phyloP scores from a whole-genome alignment of 2,113 vertebrate genomes.

The Helogale parvula region DNA sequence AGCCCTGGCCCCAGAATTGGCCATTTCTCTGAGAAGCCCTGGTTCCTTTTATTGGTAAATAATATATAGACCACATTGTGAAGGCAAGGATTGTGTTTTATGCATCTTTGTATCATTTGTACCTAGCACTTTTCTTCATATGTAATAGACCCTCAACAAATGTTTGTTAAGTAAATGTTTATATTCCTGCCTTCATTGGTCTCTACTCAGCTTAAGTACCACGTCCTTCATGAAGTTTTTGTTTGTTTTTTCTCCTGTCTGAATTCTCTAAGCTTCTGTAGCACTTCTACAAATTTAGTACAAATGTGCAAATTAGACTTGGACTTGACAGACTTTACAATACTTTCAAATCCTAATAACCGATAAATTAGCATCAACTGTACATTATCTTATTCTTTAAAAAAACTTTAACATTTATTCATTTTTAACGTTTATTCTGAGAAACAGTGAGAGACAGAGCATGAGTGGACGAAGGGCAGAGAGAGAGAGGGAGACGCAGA shows the following conservation, averaged over 20 bases:
- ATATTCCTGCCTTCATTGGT: neutral
- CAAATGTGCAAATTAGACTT: neutral
- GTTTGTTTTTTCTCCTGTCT: neutral
- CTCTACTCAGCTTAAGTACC: neutral
- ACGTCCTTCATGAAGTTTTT: neutral
- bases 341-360: neutral
- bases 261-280: slow-evolving; percentile 30
- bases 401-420: too few relatives aligned
- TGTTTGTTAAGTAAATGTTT: slow-evolving; percentile 16
- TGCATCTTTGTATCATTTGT: slow-evolving; percentile 3
- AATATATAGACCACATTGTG: neutral
- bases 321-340: neutral
- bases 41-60: slow-evolving; percentile 8
- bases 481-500: too few relatives aligned
- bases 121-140: neutral
- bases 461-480: too few relatives aligned
- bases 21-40: neutral
- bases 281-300: neutral
- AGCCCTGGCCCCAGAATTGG: neutral
- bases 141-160: neutral
- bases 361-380: neutral
- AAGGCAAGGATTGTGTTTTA: slow-evolving; percentile 20
- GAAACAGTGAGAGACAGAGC: too few relatives aligned
- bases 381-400: neutral
- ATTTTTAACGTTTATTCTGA: too few relatives aligned